Base-by-base conservation (phyloP, 1,140 invertebrate species). In the Marisa cornuarietis region DNA sequence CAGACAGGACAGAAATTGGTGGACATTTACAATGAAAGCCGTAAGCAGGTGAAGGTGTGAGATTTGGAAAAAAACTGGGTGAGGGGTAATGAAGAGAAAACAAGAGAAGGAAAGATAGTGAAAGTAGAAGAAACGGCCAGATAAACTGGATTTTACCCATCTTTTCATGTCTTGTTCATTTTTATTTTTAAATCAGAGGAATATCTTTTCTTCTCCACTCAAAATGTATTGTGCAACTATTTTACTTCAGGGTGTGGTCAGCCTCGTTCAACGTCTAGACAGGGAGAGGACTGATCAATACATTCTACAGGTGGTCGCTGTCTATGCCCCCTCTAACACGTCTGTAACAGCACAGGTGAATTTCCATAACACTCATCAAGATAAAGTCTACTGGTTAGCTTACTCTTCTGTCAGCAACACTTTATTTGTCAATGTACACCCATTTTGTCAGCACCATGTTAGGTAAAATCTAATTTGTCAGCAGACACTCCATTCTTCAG, bases 241-340 rank as follows among this genome's bases (percentile, higher is more conserved):
- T 58, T 71, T 49, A 20, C 77, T 52, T n/a, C 69, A 86, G 85
- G 85, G 85, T 96, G 31, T 31, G n/a, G 54, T 86, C 11, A 80
- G 52, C 20, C 54, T 82, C 8, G 96, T 95, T 0, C 95, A 95
- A 0, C 95, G 95, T 84, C 90, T 99, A 65, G 97, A 99, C 87
- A 93, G 97, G 69, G 97, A 99, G 92, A 94, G 94, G 13, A 93
- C 94, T n/a, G 94, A 95, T 68, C 95, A 93, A 88, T 98, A 98
- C 86, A 93, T 93, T 62, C 89, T 98, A 51, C 97, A 97, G 89
- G 95, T 98, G 81, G 97, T 96, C 13, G 97, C 96, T 1, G 92
- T 94, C 74, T 96, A 98, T 90, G 9, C 16, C 18, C 75, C 31
- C 42, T 74, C 62, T 20, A 74, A 78, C 7, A 61, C 74, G 49